Percentiles rank a stretch among this genome's conserved stretches.
phyloP scores from a whole-genome alignment of 1,140 invertebrate species.

The Leptinotarsa defecta region DNA sequence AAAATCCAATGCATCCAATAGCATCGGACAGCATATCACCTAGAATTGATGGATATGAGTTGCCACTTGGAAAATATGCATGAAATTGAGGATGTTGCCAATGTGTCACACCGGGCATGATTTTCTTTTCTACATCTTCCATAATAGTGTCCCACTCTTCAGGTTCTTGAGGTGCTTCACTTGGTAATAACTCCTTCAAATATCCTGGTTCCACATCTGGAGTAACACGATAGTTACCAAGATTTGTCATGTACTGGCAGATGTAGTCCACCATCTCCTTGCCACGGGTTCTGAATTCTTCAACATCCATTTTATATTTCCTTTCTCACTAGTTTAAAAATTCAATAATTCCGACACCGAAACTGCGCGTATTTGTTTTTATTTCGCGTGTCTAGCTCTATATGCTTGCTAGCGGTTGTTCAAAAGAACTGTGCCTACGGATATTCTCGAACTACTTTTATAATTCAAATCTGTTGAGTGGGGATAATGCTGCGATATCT shows the following conservation, averaged over 20 bases:
- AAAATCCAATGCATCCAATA: slow-evolving; percentile 92
- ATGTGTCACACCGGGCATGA: slow-evolving; percentile 94
- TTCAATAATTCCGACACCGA: not conserved
- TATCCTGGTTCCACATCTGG: slow-evolving; percentile 84
- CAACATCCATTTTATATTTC: slow-evolving; percentile 70
- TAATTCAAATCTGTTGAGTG: not conserved
- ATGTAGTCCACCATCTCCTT: slow-evolving; percentile 95
- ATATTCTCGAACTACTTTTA: slow-evolving; percentile 2
- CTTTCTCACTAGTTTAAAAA: not conserved
- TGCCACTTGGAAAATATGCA: slow-evolving; percentile 94
- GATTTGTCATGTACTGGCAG: slow-evolving; percentile 81
- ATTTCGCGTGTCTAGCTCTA: not conserved
- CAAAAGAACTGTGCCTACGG: not conserved
- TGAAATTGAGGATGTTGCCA: slow-evolving; percentile 97
- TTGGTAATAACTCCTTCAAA: slow-evolving; percentile 73
- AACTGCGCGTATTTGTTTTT: not conserved
- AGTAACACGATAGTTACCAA: slow-evolving; percentile 76
- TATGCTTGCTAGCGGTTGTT: not conserved
- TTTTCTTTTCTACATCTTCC: slow-evolving; percentile 85
- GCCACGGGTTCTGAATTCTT: slow-evolving; percentile 81
- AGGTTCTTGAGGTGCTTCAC: slow-evolving; percentile 75
- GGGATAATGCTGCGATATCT: not conserved
- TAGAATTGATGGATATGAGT: slow-evolving; percentile 91
- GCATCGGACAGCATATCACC: slow-evolving; percentile 92
- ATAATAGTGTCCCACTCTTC: slow-evolving; percentile 88